Evolutionary conservation across 2,888 invertebrate genomes (phyloP).

Genomic region (Spilarctia lutea): DNA sequence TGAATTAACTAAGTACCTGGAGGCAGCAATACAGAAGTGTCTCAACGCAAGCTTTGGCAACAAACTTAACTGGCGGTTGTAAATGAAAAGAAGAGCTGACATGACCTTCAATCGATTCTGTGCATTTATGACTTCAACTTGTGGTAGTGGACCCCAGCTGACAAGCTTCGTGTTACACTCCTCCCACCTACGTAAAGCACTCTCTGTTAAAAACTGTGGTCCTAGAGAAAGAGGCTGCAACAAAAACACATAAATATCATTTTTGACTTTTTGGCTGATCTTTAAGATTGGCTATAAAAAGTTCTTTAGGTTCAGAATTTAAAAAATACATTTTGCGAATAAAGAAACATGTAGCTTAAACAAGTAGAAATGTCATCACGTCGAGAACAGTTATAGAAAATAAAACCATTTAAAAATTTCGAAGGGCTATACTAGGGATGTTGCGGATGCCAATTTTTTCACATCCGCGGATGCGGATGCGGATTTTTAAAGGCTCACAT

Average conservation of each 20-base stretch:
- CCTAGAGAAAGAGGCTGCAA: constrained; percentile 91
- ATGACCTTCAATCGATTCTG: constrained; percentile 97
- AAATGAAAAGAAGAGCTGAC: constrained; percentile 95
- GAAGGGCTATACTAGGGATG: too few species aligned
- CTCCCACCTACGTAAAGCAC: constrained; percentile 94
- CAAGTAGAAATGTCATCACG: too few species aligned
- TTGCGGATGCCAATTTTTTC: too few species aligned
- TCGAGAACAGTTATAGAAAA: too few species aligned
- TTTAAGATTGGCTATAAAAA: too few species aligned
- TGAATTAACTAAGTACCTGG: constrained; percentile 85
- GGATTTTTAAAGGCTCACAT: too few species aligned
- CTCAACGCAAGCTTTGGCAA: constrained; percentile 92
- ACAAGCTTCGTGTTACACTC: constrained; percentile 95
- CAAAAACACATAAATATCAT: constrained; percentile 12
- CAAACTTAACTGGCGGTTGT: constrained; percentile 94
- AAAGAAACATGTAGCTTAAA: too few species aligned
- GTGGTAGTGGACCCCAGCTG: constrained; percentile 96
- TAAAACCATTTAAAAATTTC: too few species aligned
- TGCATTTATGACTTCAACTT: constrained; percentile 95
- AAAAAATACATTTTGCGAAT: too few species aligned
- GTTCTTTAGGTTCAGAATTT: too few species aligned
- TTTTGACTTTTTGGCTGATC: too few species aligned
- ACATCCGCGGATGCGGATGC: too few species aligned
- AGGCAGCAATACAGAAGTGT: constrained; percentile 93
- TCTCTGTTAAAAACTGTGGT: constrained; percentile 93